Conservation (phyloP, 2,113 vertebrate genomes). For the Chaetorhynchus papuensis region DNA sequence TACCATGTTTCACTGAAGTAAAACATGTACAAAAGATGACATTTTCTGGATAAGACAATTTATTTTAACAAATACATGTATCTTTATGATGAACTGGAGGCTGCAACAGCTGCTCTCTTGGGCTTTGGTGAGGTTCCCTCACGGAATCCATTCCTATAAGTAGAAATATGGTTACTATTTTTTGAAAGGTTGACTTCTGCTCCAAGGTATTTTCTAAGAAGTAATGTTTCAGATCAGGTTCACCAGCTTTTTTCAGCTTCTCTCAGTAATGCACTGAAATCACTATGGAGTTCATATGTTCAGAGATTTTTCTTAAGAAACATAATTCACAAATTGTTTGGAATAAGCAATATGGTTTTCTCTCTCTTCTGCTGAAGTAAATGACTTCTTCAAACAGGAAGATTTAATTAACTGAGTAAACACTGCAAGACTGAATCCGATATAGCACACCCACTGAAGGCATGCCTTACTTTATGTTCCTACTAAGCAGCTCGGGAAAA, state of each 20-base stretch:
- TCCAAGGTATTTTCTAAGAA: background rate
- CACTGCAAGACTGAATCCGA: background rate
- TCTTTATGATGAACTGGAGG: conserved; percentile 92
- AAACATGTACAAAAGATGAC: background rate
- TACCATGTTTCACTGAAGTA: background rate
- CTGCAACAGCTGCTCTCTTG: conserved; percentile 88
- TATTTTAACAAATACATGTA: conserved; percentile 81
- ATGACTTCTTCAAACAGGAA: background rate
- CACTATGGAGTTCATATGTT: conserved; percentile 77
- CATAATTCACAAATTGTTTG: conserved; percentile 72
- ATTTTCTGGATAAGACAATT: conserved; percentile 71
- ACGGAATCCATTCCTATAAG: conserved; percentile 92
- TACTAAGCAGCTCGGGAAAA: background rate
- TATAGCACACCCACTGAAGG: background rate
- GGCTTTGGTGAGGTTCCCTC: conserved; percentile 95
- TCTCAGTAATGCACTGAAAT: conserved; percentile 68
- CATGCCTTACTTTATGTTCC: background rate
- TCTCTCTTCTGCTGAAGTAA: background rate
- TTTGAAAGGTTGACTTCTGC: background rate
- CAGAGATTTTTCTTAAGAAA: conserved; percentile 53
- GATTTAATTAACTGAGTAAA: background rate
- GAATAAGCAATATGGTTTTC: background rate
- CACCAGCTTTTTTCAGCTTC: background rate
- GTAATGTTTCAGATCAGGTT: background rate
- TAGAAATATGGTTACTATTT: background rate